Evolutionary conservation across 2,797 vertebrate genomes (phyloP), one percentile per base, ranked within the genome.

Genomic region (Xenopus petersii): DNA sequence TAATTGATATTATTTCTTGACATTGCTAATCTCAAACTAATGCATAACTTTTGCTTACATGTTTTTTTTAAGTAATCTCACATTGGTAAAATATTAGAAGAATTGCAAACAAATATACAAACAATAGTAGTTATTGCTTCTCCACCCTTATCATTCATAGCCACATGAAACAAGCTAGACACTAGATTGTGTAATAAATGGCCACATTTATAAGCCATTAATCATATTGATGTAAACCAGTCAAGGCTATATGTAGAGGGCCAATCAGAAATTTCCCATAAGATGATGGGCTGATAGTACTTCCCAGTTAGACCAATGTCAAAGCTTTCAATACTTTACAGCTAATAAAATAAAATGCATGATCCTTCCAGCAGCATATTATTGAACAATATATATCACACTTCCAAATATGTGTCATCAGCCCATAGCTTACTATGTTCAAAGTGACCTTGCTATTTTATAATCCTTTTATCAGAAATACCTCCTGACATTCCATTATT

Each of bases 401-500:
- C 76, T 79, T 66, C 54, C 67, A 74, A 79, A 79, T 79, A 70
- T 79, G 76, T 79, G 76, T 79, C 76, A 74, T 69, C 76, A 70
- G 76, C 71, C 73, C 71, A 74, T 74, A 70, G 76, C 71, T 70
- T 79, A 70, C 67, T 61, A 61, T 70, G 67, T 79, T 79, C 76
- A 79, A 79, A 74, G 71, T 79, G 76, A 79, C 76, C 76, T 79
- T 79, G 76, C 33, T 61, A 60, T 79, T 75, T 70, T 68, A 79
- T 79, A 79, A 79, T 79, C 76, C 76, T 74, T 79, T 74, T 79
- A 79, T 79, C 76, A 74, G 76, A 70, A 74, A 79, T 70, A 79
- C 76, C 76, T 79, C 74, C 76, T 79, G 76, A 79, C 71, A 66
- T 70, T 73, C 67, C 71, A 79, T 79, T 79, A 79, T 74, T 79